Evolutionary conservation across 53 echinoderm and acorn worm genomes (phyloP).

Genomic region (Henricia sp.): DNA sequence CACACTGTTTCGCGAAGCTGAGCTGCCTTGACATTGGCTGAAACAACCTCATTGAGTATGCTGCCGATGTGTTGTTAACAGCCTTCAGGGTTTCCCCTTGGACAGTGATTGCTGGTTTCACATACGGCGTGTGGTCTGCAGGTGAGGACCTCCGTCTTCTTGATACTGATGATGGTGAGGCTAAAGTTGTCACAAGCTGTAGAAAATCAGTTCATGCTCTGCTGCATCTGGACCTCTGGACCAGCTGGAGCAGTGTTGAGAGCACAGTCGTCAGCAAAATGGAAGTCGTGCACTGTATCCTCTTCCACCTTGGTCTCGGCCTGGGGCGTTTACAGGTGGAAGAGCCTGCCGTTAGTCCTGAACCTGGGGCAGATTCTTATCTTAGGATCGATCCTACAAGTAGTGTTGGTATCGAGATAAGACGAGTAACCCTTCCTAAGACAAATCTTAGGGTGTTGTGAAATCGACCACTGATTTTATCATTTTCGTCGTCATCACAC

Average conservation of each 20-base stretch:
- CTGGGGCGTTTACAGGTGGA: background rate
- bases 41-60: background rate
- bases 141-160: slow-evolving; percentile 41
- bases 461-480: too few species aligned
- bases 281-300: background rate
- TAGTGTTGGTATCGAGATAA: too few species aligned
- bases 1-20: background rate
- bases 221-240: slow-evolving; percentile 27
- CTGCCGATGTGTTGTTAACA: slow-evolving; percentile 24
- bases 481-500: too few species aligned
- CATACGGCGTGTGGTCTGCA: background rate
- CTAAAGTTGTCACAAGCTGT: slow-evolving; percentile 38
- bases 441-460: too few species aligned
- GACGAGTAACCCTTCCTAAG: too few species aligned
- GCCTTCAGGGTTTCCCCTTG: background rate
- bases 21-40: background rate
- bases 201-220: background rate
- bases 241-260: background rate
- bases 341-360: background rate
- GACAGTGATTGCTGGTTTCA: background rate
- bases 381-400: too few species aligned
- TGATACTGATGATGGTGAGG: slow-evolving; percentile 36
- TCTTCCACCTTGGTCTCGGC: background rate
- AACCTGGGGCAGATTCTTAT: background rate
- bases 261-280: slow-evolving; percentile 7